phyloP scores from a whole-genome alignment of 2,888 invertebrate species.

The Scaptomyza cyrtandrae region DNA sequence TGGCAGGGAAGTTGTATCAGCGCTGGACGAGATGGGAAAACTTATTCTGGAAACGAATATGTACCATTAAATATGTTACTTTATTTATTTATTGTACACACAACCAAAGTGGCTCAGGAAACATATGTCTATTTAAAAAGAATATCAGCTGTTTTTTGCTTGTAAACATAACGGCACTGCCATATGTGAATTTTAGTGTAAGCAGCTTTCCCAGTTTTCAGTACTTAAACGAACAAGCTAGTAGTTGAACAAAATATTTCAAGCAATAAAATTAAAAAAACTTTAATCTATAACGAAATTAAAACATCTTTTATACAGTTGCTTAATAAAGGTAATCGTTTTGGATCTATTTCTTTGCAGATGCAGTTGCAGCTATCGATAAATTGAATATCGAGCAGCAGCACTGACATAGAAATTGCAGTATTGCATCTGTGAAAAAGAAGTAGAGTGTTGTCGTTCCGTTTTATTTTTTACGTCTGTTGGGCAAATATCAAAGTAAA shows the following conservation, averaged over 20 bases:
- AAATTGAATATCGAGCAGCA: neutral
- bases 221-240: too few species aligned
- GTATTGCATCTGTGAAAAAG: neutral
- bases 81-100: constrained; percentile 20
- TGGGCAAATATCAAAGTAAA: too few species aligned
- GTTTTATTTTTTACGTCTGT: neutral
- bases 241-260: too few species aligned
- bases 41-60: neutral
- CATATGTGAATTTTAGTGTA: too few species aligned
- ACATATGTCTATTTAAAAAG: constrained; percentile 17
- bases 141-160: neutral
- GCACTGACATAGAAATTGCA: constrained; percentile 5
- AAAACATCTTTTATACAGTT: too few species aligned
- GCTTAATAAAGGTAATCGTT: too few species aligned
- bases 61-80: neutral
- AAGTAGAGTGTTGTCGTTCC: neutral
- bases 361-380: constrained; percentile 4
- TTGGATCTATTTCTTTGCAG: too few species aligned
- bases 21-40: constrained; percentile 41
- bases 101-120: constrained; percentile 54
- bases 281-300: too few species aligned
- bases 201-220: too few species aligned
- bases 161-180: too few species aligned
- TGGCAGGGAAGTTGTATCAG: constrained; percentile 23
- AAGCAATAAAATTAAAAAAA: too few species aligned